phyloP scores from a whole-genome alignment of 2,888 invertebrate species.

The Heliconius charithonia region DNA sequence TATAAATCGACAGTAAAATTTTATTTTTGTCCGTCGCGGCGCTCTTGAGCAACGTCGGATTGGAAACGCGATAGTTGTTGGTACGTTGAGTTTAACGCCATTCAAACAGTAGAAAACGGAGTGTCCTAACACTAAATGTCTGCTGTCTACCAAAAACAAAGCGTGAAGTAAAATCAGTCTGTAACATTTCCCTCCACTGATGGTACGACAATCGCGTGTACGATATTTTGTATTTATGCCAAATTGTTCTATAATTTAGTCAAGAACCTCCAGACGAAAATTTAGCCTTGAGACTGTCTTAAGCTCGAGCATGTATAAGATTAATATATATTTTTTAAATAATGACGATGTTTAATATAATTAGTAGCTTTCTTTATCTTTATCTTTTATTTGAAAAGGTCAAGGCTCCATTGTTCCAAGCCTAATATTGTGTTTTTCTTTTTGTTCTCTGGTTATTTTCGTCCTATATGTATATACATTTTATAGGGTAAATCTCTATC shows the following conservation, averaged over 20 bases:
- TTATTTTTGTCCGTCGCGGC: neutral
- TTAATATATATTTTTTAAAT: constrained; percentile 34
- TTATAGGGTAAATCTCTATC: neutral
- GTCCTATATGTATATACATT: neutral
- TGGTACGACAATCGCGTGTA: neutral
- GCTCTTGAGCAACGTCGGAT: neutral
- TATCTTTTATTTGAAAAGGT: constrained; percentile 24
- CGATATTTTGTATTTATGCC: constrained; percentile 1
- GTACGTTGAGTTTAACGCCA: neutral
- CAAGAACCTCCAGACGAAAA: constrained; percentile 33
- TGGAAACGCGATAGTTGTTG: neutral
- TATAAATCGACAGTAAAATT: neutral
- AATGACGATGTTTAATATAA: constrained; percentile 34
- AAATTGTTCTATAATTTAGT: constrained; percentile 21
- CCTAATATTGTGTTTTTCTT: constrained; percentile 3
- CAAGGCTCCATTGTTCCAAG: constrained; percentile 23
- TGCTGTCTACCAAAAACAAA: neutral
- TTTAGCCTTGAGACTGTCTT: constrained; percentile 36
- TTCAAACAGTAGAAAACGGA: neutral
- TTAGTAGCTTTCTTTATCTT: constrained; percentile 35
- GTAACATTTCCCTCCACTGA: neutral
- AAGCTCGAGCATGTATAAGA: constrained; percentile 30
- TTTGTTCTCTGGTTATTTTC: neutral
- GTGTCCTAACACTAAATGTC: neutral
- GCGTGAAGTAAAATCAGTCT: too few relatives aligned